phyloP scores from a whole-genome alignment of 35 echinoderm and acorn worm genomes.

The Stichopus chloronotus region DNA sequence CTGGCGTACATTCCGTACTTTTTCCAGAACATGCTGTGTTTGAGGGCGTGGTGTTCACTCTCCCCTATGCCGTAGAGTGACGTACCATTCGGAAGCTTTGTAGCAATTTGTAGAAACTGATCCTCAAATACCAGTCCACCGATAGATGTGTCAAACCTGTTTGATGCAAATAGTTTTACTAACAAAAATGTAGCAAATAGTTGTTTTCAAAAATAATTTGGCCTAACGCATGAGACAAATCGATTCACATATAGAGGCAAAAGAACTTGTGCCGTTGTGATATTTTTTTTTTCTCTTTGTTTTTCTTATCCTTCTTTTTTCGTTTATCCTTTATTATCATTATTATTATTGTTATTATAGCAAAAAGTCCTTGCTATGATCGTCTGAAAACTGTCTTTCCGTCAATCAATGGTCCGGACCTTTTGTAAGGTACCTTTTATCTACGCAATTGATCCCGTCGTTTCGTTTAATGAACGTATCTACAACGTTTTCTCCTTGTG shows the following conservation, averaged over 20 bases:
- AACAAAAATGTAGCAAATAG: no score
- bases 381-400: no score
- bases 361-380: no score
- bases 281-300: no score
- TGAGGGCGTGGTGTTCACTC: constrained; percentile 83
- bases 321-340: no score
- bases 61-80: constrained; percentile 87
- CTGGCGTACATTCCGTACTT: constrained; percentile 84
- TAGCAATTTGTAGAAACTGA: constrained; percentile 83
- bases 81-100: constrained; percentile 66
- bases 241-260: not conserved
- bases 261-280: not conserved
- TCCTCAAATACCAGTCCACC: constrained; percentile 89
- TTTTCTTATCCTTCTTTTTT: no score
- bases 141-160: constrained; percentile 84
- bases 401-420: no score
- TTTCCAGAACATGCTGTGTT: constrained; percentile 80
- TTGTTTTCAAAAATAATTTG: not conserved
- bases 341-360: no score
- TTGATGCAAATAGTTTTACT: constrained; percentile 10
- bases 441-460: no score
- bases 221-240: not conserved
- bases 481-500: no score
- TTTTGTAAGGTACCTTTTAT: no score
- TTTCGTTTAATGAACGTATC: no score